A percentile compares a stretch with the other conserved stretches of the same genome.
phyloP scores from a whole-genome alignment of 1,140 invertebrate genomes.

The Papilio glaucus region DNA sequence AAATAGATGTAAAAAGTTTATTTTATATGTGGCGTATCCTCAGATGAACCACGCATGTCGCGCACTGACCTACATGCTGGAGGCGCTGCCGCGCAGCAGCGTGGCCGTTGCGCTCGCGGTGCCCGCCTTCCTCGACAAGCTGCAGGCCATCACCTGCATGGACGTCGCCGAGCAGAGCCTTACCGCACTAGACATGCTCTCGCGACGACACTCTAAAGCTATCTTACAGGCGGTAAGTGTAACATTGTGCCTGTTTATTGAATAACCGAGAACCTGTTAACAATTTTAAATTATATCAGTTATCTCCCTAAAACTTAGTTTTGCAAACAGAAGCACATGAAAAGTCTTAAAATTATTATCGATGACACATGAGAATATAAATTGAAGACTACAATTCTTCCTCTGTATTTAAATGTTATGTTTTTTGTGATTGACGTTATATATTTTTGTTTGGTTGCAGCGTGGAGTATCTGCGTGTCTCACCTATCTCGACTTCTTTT shows the following conservation, averaged over 20 bases:
- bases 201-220: slow-evolving; percentile 97
- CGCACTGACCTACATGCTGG: slow-evolving; percentile 99
- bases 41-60: slow-evolving; percentile 99
- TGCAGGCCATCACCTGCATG: slow-evolving; percentile 99
- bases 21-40: too few relatives aligned
- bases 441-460: slow-evolving; percentile 84
- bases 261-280: too few relatives aligned
- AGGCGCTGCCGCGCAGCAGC: slow-evolving; percentile 97
- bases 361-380: too few relatives aligned
- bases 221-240: slow-evolving; percentile 95
- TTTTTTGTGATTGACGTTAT: neutral
- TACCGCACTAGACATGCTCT: slow-evolving; percentile 98
- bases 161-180: slow-evolving; percentile 99
- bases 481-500: slow-evolving; percentile 98
- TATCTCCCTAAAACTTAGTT: too few relatives aligned
- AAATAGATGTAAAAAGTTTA: too few relatives aligned
- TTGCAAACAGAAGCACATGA: too few relatives aligned
- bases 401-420: slow-evolving; percentile 4
- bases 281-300: too few relatives aligned
- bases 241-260: too few relatives aligned
- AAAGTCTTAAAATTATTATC: too few relatives aligned
- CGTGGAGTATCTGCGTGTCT: slow-evolving; percentile 97
- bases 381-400: too few relatives aligned
- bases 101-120: slow-evolving; percentile 98
- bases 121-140: slow-evolving; percentile 96